Conservation (phyloP, 2,797 vertebrate species). For the Callimico goeldii region DNA sequence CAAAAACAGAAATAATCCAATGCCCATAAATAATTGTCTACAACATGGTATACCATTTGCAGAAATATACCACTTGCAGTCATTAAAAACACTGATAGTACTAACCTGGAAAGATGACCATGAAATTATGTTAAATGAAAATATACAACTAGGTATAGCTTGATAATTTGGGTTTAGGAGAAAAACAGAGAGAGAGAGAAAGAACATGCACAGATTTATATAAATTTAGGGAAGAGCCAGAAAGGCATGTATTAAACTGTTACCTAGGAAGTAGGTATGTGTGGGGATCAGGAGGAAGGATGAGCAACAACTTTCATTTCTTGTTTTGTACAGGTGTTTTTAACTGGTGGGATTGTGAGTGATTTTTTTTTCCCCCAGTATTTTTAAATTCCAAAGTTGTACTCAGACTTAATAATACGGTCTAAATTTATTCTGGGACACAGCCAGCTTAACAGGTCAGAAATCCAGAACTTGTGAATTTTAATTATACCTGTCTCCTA, state of each 20-base stretch:
- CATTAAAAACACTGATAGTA: background rate
- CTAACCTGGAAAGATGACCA: background rate
- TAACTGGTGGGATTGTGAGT: background rate
- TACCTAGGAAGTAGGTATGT: background rate
- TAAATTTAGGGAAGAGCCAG: background rate
- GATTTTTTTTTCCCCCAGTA: background rate
- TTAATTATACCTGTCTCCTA: slow-evolving; percentile 34
- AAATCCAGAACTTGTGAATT: slow-evolving; percentile 29
- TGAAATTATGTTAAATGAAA: background rate
- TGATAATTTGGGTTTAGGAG: background rate
- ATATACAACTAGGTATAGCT: background rate
- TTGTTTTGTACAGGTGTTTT: background rate
- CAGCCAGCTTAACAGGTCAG: background rate
- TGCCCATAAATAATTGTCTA: background rate
- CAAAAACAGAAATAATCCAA: slow-evolving; percentile 16
- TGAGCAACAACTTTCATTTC: background rate
- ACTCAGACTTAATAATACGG: background rate
- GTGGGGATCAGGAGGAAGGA: background rate
- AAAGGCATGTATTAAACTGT: background rate
- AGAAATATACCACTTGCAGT: background rate
- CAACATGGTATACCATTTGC: background rate
- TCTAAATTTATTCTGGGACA: slow-evolving; percentile 49
- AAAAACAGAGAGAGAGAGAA: background rate
- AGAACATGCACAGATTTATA: background rate
- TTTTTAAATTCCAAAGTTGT: slow-evolving; percentile 50